Conservation (phyloP, 92 coral and sea anemone species). For the Zoanthus solanderi region DNA sequence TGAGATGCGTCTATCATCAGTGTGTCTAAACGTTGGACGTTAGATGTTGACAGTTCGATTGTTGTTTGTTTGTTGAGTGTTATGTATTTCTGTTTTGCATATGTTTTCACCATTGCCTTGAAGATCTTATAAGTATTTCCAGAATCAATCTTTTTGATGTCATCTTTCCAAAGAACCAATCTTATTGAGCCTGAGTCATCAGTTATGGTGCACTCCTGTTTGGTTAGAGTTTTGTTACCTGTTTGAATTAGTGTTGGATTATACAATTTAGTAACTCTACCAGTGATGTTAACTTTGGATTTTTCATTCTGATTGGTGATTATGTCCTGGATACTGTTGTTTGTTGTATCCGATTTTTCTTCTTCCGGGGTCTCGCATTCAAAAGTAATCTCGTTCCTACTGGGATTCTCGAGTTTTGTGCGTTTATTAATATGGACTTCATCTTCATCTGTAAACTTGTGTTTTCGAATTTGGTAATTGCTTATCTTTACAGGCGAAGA, state of each 20-base stretch:
- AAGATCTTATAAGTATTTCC: conserved; percentile 46
- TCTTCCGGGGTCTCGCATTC: conserved; percentile 38
- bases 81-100: conserved; percentile 36
- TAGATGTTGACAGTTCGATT: conserved; percentile 44
- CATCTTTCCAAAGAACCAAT: conserved; percentile 44
- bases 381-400: conserved; percentile 37
- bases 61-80: conserved; percentile 47
- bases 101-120: conserved; percentile 44
- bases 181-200: conserved; percentile 48
- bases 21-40: conserved; percentile 50
- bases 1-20: conserved; percentile 29
- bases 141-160: conserved; percentile 35
- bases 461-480: conserved; percentile 36
- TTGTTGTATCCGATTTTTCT: conserved; percentile 37
- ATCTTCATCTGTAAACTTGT: conserved; percentile 46
- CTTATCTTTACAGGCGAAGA: conserved; percentile 35
- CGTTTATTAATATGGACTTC: conserved; percentile 51
- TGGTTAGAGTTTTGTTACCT: conserved; percentile 45
- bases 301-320: conserved; percentile 33
- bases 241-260: conserved; percentile 44
- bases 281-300: conserved; percentile 41
- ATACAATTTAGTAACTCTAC: conserved; percentile 37
- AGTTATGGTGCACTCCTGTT: conserved; percentile 45
- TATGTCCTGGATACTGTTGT: conserved; percentile 44
- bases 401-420: conserved; percentile 41